A percentile compares a stretch with the other conserved stretches of the same genome.
Conservation (phyloP, 1,140 invertebrate genomes). For the Ceratina australensis region DNA sequence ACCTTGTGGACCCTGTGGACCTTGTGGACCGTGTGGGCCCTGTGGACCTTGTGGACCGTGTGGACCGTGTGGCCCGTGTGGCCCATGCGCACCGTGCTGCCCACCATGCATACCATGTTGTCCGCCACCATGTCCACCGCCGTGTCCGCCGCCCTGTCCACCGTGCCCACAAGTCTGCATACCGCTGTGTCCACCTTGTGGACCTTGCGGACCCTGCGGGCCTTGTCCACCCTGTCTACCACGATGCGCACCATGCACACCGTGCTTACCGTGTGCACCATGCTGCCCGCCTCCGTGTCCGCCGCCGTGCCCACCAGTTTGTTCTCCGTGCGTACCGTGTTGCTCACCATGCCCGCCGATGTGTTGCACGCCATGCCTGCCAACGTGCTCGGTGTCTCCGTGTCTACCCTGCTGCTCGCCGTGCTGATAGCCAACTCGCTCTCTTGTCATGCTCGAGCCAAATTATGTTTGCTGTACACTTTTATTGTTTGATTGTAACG, state of each 20-base stretch:
- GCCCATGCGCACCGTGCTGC: constrained; percentile 19
- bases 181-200: constrained; percentile 30
- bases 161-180: constrained; percentile 7
- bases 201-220: constrained; percentile 28
- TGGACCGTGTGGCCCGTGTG: not conserved
- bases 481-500: not conserved
- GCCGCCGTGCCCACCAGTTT: not conserved
- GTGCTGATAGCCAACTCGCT: not conserved
- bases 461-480: not conserved
- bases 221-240: constrained; percentile 37
- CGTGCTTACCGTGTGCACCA: constrained; percentile 32
- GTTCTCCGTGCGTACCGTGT: not conserved
- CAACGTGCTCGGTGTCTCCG: not conserved
- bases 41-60: constrained; percentile 1
- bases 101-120: constrained; percentile 29
- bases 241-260: constrained; percentile 22
- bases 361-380: not conserved
- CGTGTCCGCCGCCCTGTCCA: constrained; percentile 11
- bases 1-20: constrained; percentile 3
- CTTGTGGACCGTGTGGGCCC: not conserved
- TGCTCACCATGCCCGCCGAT: not conserved
- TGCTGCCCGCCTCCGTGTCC: not conserved
- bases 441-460: too few species aligned
- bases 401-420: not conserved
- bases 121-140: constrained; percentile 8